These are phyloP conservation scores for Ammodytes marinus DNA, from an alignment of 2,113 vertebrate genomes.

Conservation along the genomic window DNA sequence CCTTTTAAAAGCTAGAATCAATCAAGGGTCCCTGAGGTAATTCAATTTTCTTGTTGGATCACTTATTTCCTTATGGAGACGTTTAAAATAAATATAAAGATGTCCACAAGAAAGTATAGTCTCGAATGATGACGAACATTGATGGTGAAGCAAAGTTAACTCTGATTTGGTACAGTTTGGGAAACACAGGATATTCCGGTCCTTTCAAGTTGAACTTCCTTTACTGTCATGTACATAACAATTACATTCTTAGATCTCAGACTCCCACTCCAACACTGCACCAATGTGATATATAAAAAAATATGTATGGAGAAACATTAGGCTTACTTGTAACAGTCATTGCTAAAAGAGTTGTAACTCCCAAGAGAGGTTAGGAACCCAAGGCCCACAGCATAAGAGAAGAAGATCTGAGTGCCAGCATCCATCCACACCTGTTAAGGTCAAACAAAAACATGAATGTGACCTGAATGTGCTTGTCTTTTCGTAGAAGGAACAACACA, in stretches of 20 bases:
- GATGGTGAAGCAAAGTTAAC: too few relatives aligned
- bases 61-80: background rate
- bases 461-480: background rate
- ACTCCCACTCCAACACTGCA: too few relatives aligned
- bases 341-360: conserved; percentile 94
- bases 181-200: too few relatives aligned
- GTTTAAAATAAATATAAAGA: background rate
- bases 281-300: too few relatives aligned
- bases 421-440: conserved; percentile 91
- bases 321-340: conserved; percentile 92
- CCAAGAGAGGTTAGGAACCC: conserved; percentile 92
- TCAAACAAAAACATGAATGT: conserved; percentile 16
- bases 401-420: conserved; percentile 94
- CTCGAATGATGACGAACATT: too few relatives aligned
- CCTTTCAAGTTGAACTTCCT: too few relatives aligned
- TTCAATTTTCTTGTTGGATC: background rate
- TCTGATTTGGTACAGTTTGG: too few relatives aligned
- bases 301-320: too few relatives aligned
- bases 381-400: conserved; percentile 91
- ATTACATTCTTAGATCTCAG: too few relatives aligned
- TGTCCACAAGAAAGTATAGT: too few relatives aligned
- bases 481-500: background rate
- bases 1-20: background rate
- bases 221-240: too few relatives aligned
- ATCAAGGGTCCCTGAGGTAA: background rate